Evolutionary conservation across 2,888 invertebrate genomes (phyloP).

Genomic region (Plebejus melissa): DNA sequence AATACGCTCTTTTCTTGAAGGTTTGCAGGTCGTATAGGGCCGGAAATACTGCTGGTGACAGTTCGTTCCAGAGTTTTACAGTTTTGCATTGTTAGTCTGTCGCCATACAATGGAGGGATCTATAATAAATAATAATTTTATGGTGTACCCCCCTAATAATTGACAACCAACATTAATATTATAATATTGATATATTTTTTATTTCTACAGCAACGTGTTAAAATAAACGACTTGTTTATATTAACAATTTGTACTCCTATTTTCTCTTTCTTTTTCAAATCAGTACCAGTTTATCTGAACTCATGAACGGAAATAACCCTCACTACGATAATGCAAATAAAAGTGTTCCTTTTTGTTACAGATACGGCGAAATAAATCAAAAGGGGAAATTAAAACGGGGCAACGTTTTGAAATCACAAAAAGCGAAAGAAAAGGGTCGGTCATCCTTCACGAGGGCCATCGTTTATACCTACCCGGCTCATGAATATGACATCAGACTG

Average conservation of each 20-base stretch:
- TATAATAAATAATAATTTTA: too few relatives aligned
- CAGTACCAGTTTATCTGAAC: background rate
- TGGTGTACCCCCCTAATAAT: too few relatives aligned
- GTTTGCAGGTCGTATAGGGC: too few relatives aligned
- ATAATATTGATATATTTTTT: too few relatives aligned
- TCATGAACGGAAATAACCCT: conserved; percentile 1
- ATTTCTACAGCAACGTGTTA: too few relatives aligned
- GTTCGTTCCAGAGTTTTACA: too few relatives aligned
- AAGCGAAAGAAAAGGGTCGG: conserved; percentile 49
- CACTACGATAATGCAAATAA: conserved; percentile 15
- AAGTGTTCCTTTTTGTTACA: conserved; percentile 55
- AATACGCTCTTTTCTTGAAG: too few relatives aligned
- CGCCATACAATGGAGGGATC: background rate
- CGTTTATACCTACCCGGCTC: conserved; percentile 48
- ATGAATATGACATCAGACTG: conserved; percentile 73
- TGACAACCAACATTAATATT: too few relatives aligned
- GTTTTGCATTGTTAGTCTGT: background rate
- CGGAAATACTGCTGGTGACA: too few relatives aligned
- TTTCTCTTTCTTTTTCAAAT: background rate
- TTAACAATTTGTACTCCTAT: background rate
- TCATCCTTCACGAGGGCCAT: conserved; percentile 40
- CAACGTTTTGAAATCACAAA: conserved; percentile 45
- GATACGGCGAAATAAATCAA: conserved; percentile 52
- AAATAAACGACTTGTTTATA: too few relatives aligned
- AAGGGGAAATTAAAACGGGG: conserved; percentile 43